Percentiles rank a stretch among this genome's conserved stretches.
Conservation (phyloP, 30 jellyfish, hydroid and myxozoan species). For the Turritopsis rubra region DNA sequence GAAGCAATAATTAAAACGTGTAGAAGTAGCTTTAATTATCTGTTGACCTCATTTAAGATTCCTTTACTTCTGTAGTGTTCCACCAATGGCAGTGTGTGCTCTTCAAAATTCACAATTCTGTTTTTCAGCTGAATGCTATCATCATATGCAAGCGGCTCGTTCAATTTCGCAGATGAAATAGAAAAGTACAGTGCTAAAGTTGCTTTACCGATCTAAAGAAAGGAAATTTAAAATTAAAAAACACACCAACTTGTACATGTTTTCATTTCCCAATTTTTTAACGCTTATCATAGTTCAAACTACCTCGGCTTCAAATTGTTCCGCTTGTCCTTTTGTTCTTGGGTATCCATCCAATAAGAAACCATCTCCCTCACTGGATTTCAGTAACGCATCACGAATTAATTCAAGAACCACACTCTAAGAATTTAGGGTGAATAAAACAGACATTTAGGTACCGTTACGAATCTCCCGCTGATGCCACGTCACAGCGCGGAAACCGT, state of each 20-base stretch:
- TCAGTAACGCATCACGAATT: constrained; percentile 39
- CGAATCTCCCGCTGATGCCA: no score
- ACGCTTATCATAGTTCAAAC: no score
- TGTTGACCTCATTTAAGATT: constrained; percentile 4
- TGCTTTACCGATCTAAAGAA: constrained; percentile 51
- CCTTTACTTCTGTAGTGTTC: constrained; percentile 25
- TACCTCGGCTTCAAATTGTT: constrained; percentile 68
- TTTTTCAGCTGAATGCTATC: constrained; percentile 45
- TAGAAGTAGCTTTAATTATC: no score
- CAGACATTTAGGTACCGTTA: no score
- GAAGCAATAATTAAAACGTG: no score
- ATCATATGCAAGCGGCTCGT: constrained; percentile 54
- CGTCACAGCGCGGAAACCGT: no score
- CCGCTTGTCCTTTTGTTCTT: constrained; percentile 60
- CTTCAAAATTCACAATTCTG: constrained; percentile 54
- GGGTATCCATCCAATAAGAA: constrained; percentile 84
- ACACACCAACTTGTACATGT: no score
- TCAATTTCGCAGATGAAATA: constrained; percentile 50
- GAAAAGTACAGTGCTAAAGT: constrained; percentile 41
- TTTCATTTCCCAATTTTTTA: no score
- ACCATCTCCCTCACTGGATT: constrained; percentile 29
- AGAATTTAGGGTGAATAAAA: no score
- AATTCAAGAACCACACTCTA: constrained; percentile 49
- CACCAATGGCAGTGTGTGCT: constrained; percentile 55
- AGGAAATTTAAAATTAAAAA: no score